A percentile compares a stretch with the other conserved stretches of the same genome.
Conservation (phyloP, 2,797 vertebrate genomes). For the Nannoperca australis region DNA sequence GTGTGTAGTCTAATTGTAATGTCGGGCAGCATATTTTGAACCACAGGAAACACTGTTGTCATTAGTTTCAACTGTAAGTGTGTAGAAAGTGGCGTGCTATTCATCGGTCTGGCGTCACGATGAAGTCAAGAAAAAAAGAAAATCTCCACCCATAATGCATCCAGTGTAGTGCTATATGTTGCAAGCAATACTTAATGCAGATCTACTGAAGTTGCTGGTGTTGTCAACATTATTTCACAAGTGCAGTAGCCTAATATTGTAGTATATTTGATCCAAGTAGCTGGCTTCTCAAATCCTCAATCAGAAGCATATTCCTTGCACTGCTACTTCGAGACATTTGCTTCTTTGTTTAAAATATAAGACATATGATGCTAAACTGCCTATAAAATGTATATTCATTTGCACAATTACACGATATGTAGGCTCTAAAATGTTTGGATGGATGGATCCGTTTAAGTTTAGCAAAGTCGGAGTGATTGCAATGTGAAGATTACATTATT, state of each 20-base stretch:
- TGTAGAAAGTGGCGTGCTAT: conserved; percentile 61
- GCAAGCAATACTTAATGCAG: background rate
- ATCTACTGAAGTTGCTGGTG: conserved; percentile 3
- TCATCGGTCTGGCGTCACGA: conserved; percentile 68
- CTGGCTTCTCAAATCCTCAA: background rate
- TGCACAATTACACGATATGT: background rate
- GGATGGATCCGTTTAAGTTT: background rate
- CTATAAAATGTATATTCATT: background rate
- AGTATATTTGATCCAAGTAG: background rate
- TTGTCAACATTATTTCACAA: background rate
- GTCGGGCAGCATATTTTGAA: conserved; percentile 28
- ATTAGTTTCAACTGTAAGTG: conserved; percentile 49
- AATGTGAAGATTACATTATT: background rate
- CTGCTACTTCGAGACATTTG: background rate
- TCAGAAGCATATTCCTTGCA: background rate
- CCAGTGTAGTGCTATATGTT: conserved; percentile 47
- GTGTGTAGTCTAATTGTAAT: conserved; percentile 14
- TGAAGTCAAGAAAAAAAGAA: conserved; percentile 56
- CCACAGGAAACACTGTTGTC: conserved; percentile 41
- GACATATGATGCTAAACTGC: background rate
- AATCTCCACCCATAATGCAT: conserved; percentile 68
- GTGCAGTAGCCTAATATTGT: background rate
- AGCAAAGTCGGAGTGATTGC: background rate
- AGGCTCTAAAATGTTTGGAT: background rate
- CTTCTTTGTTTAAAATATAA: background rate